Conservation (phyloP, 2,113 vertebrate genomes). For the Casuarius casuarius region DNA sequence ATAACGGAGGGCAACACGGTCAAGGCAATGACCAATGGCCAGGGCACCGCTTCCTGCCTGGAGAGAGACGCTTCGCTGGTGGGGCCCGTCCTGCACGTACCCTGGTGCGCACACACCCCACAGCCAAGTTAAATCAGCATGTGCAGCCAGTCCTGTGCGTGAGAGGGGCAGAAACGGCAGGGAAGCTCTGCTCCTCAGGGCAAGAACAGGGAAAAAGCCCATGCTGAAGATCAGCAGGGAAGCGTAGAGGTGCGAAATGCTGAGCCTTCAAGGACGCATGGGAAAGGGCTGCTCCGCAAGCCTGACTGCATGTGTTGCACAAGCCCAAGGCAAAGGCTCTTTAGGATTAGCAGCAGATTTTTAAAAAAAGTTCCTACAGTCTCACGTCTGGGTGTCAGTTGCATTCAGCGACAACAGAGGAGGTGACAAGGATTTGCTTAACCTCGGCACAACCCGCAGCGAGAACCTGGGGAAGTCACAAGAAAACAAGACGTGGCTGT, state of each 20-base stretch:
- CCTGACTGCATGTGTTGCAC: accelerated
- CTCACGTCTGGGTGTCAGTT: neutral
- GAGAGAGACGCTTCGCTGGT: neutral
- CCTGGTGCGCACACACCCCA: neutral
- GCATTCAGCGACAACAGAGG: accelerated
- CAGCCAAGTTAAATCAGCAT: accelerated
- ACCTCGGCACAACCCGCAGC: neutral
- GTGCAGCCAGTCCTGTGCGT: too few species aligned
- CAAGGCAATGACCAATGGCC: neutral
- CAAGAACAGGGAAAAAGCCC: neutral
- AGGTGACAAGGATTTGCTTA: neutral
- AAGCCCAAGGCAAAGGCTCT: neutral
- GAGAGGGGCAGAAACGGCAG: neutral
- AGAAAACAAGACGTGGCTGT: neutral
- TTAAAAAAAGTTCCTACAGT: neutral
- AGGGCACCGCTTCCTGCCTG: neutral
- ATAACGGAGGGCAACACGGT: neutral
- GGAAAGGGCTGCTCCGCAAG: neutral
- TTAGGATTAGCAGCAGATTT: neutral
- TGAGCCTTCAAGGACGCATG: accelerated
- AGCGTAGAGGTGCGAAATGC: accelerated
- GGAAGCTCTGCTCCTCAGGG: neutral
- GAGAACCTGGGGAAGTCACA: neutral
- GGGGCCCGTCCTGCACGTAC: accelerated
- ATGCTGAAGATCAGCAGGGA: neutral